These are phyloP conservation scores for Sarcophaga caerulescens DNA, from an alignment of 2,888 invertebrate species.

Conservation along the genomic window DNA sequence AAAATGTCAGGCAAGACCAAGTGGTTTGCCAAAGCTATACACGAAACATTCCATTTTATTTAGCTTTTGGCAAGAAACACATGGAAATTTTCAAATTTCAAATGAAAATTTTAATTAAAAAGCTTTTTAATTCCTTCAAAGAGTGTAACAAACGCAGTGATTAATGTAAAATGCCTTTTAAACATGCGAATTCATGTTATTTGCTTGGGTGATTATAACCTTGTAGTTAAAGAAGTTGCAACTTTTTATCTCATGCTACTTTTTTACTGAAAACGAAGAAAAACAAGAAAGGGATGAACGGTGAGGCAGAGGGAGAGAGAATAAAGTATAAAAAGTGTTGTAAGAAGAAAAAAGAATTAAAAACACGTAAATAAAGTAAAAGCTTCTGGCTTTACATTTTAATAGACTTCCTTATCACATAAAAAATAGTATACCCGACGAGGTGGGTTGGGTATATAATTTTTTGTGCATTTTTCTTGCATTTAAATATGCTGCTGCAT, in stretches of 20 bases:
- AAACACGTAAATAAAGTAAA: background rate
- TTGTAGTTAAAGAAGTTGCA: background rate
- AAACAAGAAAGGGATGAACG: too few species aligned
- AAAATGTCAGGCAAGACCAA: too few species aligned
- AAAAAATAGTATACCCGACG: background rate
- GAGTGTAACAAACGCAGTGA: background rate
- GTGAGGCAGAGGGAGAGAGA: too few species aligned
- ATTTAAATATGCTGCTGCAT: too few species aligned
- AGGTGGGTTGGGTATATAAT: background rate
- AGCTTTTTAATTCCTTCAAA: background rate
- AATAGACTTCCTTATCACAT: slow-evolving; percentile 56
- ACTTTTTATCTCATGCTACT: background rate
- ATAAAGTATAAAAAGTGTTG: background rate
- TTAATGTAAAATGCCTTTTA: background rate
- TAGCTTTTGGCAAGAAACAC: too few species aligned
- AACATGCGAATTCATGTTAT: background rate
- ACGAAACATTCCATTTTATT: too few species aligned
- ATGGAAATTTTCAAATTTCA: too few species aligned
- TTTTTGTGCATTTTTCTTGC: too few species aligned
- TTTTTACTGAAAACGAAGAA: background rate
- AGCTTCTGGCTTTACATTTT: slow-evolving; percentile 57
- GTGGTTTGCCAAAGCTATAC: too few species aligned
- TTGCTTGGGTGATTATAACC: slow-evolving; percentile 29
- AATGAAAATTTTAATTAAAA: background rate
- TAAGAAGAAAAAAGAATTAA: slow-evolving; percentile 7